Percentiles rank a stretch among this genome's conserved stretches.
Evolutionary conservation across 2,113 vertebrate species (phyloP).

Genomic region (Pluvialis apricaria): DNA sequence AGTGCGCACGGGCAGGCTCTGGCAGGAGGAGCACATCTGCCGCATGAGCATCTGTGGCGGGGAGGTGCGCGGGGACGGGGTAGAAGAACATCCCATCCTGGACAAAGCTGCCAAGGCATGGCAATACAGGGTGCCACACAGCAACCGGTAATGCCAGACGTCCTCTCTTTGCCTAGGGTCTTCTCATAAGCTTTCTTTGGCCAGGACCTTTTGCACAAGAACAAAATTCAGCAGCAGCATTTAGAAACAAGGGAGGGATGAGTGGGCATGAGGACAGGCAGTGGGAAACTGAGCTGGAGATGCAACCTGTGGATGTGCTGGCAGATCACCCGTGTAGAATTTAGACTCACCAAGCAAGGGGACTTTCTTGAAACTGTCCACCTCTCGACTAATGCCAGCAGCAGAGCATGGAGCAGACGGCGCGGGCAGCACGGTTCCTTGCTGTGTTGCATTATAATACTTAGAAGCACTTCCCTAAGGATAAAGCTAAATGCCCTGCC

Average conservation of each 20-base stretch:
- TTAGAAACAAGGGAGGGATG: background rate
- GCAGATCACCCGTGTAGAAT: background rate
- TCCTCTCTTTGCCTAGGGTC: background rate
- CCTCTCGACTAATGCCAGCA: background rate
- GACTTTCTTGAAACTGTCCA: background rate
- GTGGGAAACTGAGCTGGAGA: background rate
- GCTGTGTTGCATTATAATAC: background rate
- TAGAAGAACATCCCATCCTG: background rate
- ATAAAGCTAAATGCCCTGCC: background rate
- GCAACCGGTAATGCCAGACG: background rate
- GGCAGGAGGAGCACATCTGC: background rate
- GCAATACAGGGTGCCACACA: background rate
- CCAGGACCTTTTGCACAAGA: background rate
- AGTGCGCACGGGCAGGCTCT: too few relatives aligned
- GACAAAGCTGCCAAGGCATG: background rate
- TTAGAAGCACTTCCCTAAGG: background rate
- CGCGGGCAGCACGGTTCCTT: accelerated
- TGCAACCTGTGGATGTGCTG: background rate
- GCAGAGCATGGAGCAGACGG: background rate
- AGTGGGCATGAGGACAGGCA: background rate
- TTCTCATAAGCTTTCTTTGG: background rate
- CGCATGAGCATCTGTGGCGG: background rate
- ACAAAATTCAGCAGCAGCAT: background rate
- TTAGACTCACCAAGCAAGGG: background rate
- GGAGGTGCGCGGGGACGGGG: background rate